Conservation (phyloP, 2,888 invertebrate species). For the Germaria angustata region DNA sequence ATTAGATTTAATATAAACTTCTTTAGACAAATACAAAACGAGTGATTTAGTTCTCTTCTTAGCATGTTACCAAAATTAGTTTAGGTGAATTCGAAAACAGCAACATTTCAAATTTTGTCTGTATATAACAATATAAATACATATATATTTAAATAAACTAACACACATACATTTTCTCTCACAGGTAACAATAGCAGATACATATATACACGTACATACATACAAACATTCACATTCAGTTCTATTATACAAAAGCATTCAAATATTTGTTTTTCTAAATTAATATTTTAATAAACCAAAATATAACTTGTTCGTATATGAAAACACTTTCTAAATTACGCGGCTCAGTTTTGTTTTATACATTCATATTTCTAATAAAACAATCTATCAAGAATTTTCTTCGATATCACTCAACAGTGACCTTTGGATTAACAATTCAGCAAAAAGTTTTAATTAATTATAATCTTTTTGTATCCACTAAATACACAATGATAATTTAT, state of each 20-base stretch:
- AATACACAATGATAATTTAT: conserved; percentile 36
- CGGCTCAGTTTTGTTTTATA: not conserved
- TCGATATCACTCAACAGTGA: not conserved
- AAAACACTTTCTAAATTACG: not conserved
- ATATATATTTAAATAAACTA: conserved; percentile 9
- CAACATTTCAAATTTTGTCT: not conserved
- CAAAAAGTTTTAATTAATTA: conserved; percentile 22
- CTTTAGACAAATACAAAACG: not conserved
- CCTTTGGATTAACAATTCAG: not conserved
- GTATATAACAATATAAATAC: conserved; percentile 19
- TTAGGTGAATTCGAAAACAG: not conserved
- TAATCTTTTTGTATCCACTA: not conserved
- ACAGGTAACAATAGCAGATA: conserved; percentile 40
- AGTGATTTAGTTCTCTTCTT: not conserved
- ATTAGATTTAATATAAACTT: not conserved
- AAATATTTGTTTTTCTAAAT: conserved; percentile 2
- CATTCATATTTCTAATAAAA: not conserved
- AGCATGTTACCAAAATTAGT: not conserved
- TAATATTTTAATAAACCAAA: conserved; percentile 3
- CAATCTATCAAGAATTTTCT: not conserved
- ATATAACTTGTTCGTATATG: not conserved
- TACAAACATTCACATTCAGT: not conserved
- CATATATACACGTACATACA: conserved; percentile 24
- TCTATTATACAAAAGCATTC: conserved; percentile 29
- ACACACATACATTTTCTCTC: conserved; percentile 30